Conservation (phyloP, 2,113 vertebrate species). For the Cyprinodon tularosa region DNA sequence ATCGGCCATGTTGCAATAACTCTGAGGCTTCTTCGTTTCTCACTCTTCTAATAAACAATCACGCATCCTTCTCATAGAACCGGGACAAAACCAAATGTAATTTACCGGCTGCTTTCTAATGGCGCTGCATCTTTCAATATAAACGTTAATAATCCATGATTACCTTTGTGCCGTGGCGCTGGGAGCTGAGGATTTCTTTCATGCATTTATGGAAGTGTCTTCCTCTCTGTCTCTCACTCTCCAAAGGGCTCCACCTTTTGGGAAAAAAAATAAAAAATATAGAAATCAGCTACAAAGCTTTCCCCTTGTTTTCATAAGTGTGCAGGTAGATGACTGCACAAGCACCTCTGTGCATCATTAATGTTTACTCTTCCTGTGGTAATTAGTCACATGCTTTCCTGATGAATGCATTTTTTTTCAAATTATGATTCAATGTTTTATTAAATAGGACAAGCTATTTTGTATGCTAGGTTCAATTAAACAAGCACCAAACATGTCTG, state of each 20-base stretch:
- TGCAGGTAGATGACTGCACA: constrained; percentile 6
- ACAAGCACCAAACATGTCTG: too few relatives aligned
- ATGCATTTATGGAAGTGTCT: constrained; percentile 43
- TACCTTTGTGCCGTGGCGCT: constrained; percentile 50
- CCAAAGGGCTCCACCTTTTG: constrained; percentile 27
- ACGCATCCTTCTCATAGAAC: constrained; percentile 11
- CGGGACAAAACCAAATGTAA: constrained; percentile 57
- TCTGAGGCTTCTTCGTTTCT: constrained; percentile 13
- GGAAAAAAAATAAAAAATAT: constrained; percentile 37
- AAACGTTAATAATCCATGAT: constrained; percentile 79
- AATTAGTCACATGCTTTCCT: constrained; percentile 4
- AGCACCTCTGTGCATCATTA: constrained; percentile 11
- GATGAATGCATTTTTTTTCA: neutral
- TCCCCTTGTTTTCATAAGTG: constrained; percentile 24
- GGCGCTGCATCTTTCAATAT: constrained; percentile 77
- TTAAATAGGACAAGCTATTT: too few relatives aligned
- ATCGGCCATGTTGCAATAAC: constrained; percentile 60
- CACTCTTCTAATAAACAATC: constrained; percentile 25
- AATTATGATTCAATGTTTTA: too few relatives aligned
- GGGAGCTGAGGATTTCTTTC: constrained; percentile 31
- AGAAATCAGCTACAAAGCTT: constrained; percentile 42
- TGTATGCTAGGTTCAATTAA: too few relatives aligned
- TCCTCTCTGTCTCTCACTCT: neutral
- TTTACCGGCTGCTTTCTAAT: constrained; percentile 75
- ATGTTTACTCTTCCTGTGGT: constrained; percentile 29